A percentile compares a stretch with the other conserved stretches of the same genome.
phyloP scores from a whole-genome alignment of 2,797 vertebrate species.

The Champsocephalus esox region DNA sequence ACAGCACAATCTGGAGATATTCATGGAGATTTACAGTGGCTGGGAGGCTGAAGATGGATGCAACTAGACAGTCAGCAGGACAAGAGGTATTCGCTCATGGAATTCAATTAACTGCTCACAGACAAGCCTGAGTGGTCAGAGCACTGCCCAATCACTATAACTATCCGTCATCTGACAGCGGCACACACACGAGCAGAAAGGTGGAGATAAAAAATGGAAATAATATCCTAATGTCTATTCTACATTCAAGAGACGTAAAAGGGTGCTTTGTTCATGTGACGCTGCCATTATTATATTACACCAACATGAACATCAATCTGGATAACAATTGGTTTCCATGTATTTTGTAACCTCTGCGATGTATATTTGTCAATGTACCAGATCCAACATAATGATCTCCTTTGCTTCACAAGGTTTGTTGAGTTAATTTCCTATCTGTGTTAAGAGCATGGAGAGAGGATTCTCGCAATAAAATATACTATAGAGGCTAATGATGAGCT shows the following conservation, averaged over 20 bases:
- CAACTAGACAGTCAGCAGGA: constrained; percentile 71
- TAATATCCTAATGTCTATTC: constrained; percentile 19
- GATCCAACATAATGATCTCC: not conserved
- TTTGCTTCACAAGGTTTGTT: not conserved
- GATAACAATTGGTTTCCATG: not conserved
- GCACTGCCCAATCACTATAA: constrained; percentile 72
- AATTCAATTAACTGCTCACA: constrained; percentile 83
- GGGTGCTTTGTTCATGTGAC: not conserved
- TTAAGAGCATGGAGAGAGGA: not conserved
- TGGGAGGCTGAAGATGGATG: constrained; percentile 71
- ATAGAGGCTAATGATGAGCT: not conserved
- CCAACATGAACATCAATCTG: not conserved
- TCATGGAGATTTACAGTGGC: constrained; percentile 67
- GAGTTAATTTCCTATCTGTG: not conserved
- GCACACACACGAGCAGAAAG: constrained; percentile 23
- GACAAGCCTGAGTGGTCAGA: constrained; percentile 78
- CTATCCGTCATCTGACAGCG: constrained; percentile 73
- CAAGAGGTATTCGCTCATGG: constrained; percentile 79
- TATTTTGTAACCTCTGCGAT: not conserved
- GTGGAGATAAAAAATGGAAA: constrained; percentile 24
- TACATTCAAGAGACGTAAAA: not conserved
- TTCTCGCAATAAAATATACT: not conserved
- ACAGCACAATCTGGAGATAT: constrained; percentile 49
- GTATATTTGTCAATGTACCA: not conserved
- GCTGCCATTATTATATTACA: not conserved